phyloP scores from a whole-genome alignment of 2,113 vertebrate species.

The Athene cunicularia region DNA sequence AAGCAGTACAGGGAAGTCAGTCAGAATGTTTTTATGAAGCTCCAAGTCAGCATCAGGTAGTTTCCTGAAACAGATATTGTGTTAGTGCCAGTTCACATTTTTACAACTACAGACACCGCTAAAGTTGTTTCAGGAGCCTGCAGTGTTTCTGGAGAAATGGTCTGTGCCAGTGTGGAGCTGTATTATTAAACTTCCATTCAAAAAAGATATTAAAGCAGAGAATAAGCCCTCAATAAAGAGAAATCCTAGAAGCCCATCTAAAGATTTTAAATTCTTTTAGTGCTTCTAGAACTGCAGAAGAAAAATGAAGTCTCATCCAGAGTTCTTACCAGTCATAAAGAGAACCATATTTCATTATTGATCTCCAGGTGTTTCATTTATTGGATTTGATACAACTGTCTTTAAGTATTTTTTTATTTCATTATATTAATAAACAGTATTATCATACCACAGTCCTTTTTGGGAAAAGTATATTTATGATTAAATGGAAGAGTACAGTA shows the following conservation, averaged over 20 bases:
- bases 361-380: background rate
- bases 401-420: background rate
- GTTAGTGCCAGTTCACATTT: background rate
- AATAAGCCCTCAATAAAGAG: background rate
- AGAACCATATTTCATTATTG: background rate
- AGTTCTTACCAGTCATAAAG: background rate
- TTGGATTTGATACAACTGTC: background rate
- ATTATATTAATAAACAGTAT: background rate
- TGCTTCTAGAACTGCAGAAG: background rate
- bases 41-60: background rate
- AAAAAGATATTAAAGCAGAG: background rate
- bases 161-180: background rate
- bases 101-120: background rate
- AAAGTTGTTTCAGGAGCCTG: background rate
- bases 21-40: background rate
- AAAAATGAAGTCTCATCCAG: background rate
- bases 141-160: background rate
- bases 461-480: background rate
- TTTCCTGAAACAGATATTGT: background rate
- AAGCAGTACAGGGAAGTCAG: background rate
- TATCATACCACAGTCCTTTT: background rate
- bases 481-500: background rate
- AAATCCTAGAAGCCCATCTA: background rate
- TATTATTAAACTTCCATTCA: background rate
- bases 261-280: background rate